Evolutionary conservation across 1,140 invertebrate genomes (phyloP).

Genomic region (Heliconius himera): DNA sequence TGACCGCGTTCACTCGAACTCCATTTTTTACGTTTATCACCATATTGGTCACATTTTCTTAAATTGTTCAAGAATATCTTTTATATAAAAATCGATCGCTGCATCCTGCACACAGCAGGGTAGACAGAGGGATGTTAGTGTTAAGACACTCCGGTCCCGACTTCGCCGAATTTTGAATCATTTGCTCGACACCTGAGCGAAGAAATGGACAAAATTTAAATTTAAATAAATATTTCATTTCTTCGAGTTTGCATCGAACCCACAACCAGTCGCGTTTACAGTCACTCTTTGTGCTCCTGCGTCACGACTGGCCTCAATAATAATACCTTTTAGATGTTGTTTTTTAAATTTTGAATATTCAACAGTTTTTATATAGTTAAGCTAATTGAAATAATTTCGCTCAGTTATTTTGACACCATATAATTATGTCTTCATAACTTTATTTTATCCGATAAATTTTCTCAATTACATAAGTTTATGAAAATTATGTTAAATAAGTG

Average conservation of each 20-base stretch:
- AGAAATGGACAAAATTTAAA: too few relatives aligned
- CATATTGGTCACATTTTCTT: conserved; percentile 63
- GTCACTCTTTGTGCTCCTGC: too few relatives aligned
- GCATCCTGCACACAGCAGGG: too few relatives aligned
- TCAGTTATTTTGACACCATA: background rate
- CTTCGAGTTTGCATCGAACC: too few relatives aligned
- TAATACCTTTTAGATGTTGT: background rate
- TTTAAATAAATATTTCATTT: too few relatives aligned
- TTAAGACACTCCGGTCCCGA: too few relatives aligned
- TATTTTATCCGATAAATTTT: background rate
- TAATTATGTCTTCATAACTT: conserved; percentile 1
- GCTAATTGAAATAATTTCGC: background rate
- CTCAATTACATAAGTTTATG: conserved; percentile 7
- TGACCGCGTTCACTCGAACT: conserved; percentile 63
- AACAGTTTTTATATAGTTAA: background rate
- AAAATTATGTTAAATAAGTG: conserved; percentile 26
- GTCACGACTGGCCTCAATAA: too few relatives aligned
- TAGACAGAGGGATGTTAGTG: too few relatives aligned
- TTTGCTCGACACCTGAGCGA: too few relatives aligned
- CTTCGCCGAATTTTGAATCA: too few relatives aligned
- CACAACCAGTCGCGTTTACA: too few relatives aligned
- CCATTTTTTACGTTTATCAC: conserved; percentile 68
- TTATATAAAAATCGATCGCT: too few relatives aligned
- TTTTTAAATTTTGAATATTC: background rate
- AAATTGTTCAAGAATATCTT: conserved; percentile 8